These are phyloP conservation scores for Pygoscelis antarcticus DNA, from an alignment of 2,113 vertebrate species.

Conservation along the genomic window DNA sequence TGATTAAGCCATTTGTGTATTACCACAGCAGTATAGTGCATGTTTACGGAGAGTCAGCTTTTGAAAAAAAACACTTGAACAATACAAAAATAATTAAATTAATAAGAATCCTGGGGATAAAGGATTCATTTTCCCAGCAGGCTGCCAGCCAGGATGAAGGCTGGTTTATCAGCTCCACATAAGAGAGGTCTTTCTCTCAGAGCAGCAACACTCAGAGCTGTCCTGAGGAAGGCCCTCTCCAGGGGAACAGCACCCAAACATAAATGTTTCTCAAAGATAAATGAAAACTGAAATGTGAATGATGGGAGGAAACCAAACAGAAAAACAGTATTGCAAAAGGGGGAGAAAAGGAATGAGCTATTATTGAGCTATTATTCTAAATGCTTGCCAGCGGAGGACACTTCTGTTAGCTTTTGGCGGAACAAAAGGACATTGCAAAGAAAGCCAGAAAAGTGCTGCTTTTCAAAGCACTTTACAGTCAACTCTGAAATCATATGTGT, in stretches of 20 bases:
- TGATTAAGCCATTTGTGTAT: background rate
- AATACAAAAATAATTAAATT: slow-evolving; percentile 44
- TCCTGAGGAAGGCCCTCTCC: background rate
- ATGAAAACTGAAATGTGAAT: background rate
- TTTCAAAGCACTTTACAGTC: background rate
- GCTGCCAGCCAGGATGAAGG: background rate
- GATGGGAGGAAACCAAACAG: background rate
- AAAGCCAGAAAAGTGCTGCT: background rate
- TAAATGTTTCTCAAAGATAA: background rate
- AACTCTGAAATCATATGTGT: background rate
- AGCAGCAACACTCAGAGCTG: background rate
- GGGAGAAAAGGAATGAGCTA: background rate
- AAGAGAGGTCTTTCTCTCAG: background rate
- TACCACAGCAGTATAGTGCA: background rate
- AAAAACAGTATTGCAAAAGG: background rate
- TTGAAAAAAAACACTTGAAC: background rate
- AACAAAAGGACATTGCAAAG: background rate
- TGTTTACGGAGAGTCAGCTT: slow-evolving; percentile 7
- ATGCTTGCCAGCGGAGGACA: background rate
- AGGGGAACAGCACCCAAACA: background rate
- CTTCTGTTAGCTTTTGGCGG: background rate
- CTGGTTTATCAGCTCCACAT: background rate
- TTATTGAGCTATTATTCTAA: background rate
- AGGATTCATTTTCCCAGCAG: background rate
- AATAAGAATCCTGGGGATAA: background rate